phyloP scores from a whole-genome alignment of 2,797 vertebrate species.

The Pangasius djambal region DNA sequence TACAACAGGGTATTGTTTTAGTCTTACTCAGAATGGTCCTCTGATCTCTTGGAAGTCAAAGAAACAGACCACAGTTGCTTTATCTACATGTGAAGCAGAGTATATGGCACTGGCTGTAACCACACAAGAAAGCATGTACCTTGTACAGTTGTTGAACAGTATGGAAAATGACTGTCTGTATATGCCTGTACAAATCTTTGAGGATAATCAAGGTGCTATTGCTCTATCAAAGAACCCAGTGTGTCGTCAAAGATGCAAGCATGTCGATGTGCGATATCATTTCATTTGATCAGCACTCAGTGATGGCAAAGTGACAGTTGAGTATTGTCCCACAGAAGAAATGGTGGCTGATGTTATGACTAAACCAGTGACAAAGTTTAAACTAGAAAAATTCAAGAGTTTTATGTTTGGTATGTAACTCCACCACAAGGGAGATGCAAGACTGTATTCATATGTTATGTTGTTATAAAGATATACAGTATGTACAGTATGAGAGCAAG shows the following conservation, averaged over 20 bases:
- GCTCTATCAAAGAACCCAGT: background rate
- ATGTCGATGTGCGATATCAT: background rate
- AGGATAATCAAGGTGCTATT: background rate
- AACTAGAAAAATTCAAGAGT: no score
- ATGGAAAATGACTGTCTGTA: background rate
- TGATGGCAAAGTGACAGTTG: background rate
- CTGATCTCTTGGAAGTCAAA: background rate
- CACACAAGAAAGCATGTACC: background rate
- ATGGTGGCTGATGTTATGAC: background rate
- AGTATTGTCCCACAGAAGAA: background rate
- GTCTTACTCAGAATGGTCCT: background rate
- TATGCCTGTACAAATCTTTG: background rate
- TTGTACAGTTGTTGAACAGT: background rate
- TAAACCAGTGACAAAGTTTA: background rate
- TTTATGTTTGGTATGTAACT: no score
- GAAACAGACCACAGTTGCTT: background rate
- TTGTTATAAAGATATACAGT: no score
- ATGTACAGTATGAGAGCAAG: no score
- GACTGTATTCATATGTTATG: no score
- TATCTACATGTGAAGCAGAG: background rate
- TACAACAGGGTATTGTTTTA: background rate
- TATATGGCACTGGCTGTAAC: background rate
- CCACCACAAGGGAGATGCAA: no score
- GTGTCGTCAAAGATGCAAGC: background rate
- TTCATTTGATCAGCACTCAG: background rate